A percentile compares a stretch with the other conserved stretches of the same genome.
Conservation (phyloP, 2,797 vertebrate species). For the Gymnothorax javanicus region DNA sequence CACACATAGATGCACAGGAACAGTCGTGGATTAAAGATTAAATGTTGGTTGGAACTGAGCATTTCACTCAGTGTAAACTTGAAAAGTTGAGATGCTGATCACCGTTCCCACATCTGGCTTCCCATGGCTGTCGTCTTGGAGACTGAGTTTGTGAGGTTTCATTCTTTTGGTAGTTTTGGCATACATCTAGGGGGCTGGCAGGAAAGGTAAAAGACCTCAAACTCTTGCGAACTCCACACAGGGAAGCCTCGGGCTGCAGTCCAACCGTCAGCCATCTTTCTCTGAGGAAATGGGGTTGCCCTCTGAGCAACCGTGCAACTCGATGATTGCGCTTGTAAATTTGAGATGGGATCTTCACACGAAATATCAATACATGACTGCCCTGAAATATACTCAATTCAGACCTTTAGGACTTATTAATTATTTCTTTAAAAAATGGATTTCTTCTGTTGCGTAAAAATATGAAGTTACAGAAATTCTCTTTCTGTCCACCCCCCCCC, state of each 20-base stretch:
- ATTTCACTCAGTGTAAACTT: too few relatives aligned
- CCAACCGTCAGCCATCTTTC: neutral
- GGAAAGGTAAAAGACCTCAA: neutral
- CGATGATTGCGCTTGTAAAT: too few relatives aligned
- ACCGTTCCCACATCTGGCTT: too few relatives aligned
- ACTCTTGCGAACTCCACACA: neutral
- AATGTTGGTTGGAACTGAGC: too few relatives aligned
- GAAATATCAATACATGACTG: too few relatives aligned
- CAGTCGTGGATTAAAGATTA: too few relatives aligned
- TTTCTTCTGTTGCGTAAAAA: neutral
- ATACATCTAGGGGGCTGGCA: neutral
- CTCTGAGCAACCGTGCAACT: too few relatives aligned
- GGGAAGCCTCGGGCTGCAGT: conserved; percentile 33
- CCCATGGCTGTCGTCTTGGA: too few relatives aligned
- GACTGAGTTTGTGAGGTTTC: neutral
- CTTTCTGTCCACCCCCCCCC: neutral
- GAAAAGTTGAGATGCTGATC: neutral
- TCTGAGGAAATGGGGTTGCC: neutral
- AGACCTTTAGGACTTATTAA: neutral
- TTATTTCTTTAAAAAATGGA: neutral
- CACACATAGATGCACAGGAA: too few relatives aligned
- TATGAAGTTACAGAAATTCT: neutral
- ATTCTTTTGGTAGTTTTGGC: neutral
- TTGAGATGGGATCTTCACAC: too few relatives aligned
- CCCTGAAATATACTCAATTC: neutral